Conservation (phyloP, 1,140 invertebrate genomes). For the Aplysia californica region DNA sequence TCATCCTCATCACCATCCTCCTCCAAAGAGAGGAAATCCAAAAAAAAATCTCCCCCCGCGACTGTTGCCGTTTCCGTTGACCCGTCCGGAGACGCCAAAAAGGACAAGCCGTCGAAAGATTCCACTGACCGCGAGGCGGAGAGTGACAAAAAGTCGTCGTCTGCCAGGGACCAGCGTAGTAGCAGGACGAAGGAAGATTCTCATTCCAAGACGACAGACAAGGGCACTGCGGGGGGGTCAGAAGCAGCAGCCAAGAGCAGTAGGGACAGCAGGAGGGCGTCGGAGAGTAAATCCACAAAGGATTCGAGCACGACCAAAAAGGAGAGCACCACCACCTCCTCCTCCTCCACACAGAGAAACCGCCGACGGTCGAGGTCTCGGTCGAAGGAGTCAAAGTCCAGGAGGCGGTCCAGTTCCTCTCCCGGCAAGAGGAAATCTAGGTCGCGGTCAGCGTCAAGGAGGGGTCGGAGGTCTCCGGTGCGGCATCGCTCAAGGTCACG, state of each 20-base stretch:
- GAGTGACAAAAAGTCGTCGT: background rate
- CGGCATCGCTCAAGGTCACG: slow-evolving; percentile 16
- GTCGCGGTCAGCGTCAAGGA: slow-evolving; percentile 28
- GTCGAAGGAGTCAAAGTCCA: background rate
- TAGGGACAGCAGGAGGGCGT: background rate
- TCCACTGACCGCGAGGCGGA: background rate
- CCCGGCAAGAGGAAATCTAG: slow-evolving; percentile 33
- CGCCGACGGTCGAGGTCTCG: too few species aligned
- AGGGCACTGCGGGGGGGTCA: background rate
- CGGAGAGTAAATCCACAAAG: background rate
- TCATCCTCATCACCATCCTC: slow-evolving; percentile 16
- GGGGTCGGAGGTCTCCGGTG: slow-evolving; percentile 9
- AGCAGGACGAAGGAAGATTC: background rate
- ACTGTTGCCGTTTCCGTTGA: slow-evolving; percentile 6
- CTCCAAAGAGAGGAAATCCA: background rate
- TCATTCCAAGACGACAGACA: background rate
- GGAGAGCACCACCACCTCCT: background rate
- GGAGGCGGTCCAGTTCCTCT: slow-evolving; percentile 14
- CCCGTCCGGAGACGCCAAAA: background rate
- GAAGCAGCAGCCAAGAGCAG: background rate
- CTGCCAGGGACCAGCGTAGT: background rate
- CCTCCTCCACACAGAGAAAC: background rate
- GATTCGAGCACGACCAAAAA: background rate
- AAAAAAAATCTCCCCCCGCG: slow-evolving; percentile 2
- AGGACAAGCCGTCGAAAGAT: background rate